Base-by-base conservation (phyloP, 2,113 vertebrate genomes). In the Tachysurus vachellii region DNA sequence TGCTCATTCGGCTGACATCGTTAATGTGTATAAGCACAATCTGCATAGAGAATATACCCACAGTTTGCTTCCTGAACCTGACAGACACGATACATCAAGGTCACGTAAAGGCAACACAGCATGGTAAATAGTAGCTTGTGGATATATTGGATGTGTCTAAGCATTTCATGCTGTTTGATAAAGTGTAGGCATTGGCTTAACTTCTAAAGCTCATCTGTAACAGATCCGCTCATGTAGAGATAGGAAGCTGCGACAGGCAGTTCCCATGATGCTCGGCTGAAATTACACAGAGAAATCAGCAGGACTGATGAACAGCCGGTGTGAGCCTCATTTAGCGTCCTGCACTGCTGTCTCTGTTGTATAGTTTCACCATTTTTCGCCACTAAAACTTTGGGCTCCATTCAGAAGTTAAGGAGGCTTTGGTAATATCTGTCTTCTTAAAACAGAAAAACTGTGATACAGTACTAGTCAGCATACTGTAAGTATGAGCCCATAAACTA, bases 241-340 rank as follows among this genome's bases (percentile, higher is more conserved):
- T 56, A 44, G 31, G 50, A 81, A 81, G 59, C 80, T 66, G 44
- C 47, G 42, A 64, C 87, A 88, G 87, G 84, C 80, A 44, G 83
- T 85, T 88, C 66, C 76, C 77, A 75, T 16, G 77, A 85, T 28
- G 77, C 77, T 73, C 42, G 12, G 77, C 44, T 88, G 87, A 88
- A 85, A 88, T 88, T 85, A 85, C 56, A 82, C 56, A 85, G 79
- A 82, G 76, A 85, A 82, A 82, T 80, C 87, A 88, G 62, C 77
- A 86, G 77, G 77, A 71, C 77, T 81, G 77, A 86, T 86, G 85
- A 86, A 71, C 28, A 86, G 77, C 31, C 80, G 59, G 59, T 64
- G 57, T 82, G 80, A 47, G 80, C 80, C 80, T 64, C 56, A 82
- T 82, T 82, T 82, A 82, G 80, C 59, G 12, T 82, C 59, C 59